phyloP scores from a whole-genome alignment of 2,113 vertebrate species.

The Deroptyus accipitrinus region DNA sequence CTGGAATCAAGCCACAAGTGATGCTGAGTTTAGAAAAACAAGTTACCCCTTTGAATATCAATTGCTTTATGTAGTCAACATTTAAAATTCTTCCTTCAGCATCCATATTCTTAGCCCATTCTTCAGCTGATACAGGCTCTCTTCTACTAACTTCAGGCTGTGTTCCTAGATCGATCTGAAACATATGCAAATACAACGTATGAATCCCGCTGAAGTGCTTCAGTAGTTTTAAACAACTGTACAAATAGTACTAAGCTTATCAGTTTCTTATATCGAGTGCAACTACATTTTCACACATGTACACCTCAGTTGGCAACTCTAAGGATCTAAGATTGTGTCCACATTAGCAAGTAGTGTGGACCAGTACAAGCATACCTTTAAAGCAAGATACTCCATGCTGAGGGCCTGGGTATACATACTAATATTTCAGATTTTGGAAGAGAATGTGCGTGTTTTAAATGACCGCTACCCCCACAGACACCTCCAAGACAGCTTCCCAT shows the following conservation, averaged over 20 bases:
- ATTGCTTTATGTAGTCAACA: constrained; percentile 79
- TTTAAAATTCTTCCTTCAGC: constrained; percentile 85
- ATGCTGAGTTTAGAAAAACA: background rate
- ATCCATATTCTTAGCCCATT: constrained; percentile 87
- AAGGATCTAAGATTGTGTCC: background rate
- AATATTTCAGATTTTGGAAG: background rate
- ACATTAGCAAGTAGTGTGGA: background rate
- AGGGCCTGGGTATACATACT: background rate
- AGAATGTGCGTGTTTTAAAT: background rate
- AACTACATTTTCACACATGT: background rate
- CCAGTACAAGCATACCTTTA: background rate
- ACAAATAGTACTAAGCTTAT: background rate
- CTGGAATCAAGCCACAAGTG: background rate
- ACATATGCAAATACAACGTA: background rate
- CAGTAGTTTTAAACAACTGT: background rate
- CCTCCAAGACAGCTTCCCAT: background rate
- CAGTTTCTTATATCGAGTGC: background rate
- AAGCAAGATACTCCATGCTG: background rate
- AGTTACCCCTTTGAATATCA: constrained; percentile 92
- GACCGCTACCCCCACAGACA: background rate
- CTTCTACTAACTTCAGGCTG: constrained; percentile 84
- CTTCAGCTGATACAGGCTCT: constrained; percentile 83
- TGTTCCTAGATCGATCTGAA: constrained; percentile 88
- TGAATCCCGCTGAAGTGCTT: background rate
- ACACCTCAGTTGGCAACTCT: background rate